Conservation (phyloP, 2,113 vertebrate species). For the Salvelinus fontinalis region DNA sequence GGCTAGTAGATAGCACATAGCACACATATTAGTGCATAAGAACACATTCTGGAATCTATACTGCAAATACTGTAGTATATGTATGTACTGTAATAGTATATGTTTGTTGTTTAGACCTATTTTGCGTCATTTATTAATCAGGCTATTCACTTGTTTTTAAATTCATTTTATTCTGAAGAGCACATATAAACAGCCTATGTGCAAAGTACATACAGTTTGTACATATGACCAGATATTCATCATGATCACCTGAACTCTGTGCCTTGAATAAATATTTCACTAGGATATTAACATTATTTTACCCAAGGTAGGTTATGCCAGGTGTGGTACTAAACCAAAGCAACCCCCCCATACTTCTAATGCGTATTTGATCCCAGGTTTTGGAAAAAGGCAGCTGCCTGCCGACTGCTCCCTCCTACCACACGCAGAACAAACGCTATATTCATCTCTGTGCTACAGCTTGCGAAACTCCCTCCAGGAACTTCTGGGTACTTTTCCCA, state of each 20-base stretch:
- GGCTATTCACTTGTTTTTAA: too few species aligned
- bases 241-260: not conserved
- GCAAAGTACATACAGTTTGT: too few species aligned
- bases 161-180: too few species aligned
- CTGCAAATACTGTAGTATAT: too few species aligned
- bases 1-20: too few species aligned
- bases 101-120: too few species aligned
- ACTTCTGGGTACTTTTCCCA: conserved; percentile 59
- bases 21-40: too few species aligned
- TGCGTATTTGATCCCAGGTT: conserved; percentile 43
- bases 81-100: too few species aligned
- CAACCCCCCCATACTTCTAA: conserved; percentile 2
- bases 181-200: too few species aligned
- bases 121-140: too few species aligned
- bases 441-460: conserved; percentile 75
- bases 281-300: not conserved
- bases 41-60: too few species aligned
- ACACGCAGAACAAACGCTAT: conserved; percentile 78
- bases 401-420: conserved; percentile 72
- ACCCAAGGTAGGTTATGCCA: not conserved
- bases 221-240: not conserved
- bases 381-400: conserved; percentile 48
- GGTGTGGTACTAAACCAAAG: not conserved
- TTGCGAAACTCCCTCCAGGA: conserved; percentile 60
- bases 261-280: too few species aligned